These are phyloP conservation scores for Pipistrellus pygmaeus DNA, from an alignment of 2,797 vertebrate genomes.

Conservation along the genomic window DNA sequence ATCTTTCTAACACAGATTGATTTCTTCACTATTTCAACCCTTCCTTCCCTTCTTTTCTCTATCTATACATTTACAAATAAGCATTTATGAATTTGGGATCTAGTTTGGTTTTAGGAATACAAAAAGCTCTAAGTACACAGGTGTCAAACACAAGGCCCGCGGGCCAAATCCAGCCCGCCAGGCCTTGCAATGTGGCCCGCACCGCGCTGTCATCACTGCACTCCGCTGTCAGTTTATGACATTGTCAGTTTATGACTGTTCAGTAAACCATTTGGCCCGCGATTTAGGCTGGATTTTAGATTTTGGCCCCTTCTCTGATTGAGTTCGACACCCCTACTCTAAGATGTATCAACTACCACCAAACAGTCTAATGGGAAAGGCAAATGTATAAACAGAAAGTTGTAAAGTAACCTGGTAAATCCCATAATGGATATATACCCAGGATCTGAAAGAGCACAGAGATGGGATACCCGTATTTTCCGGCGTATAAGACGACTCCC, in stretches of 20 bases:
- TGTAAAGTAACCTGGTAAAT: neutral
- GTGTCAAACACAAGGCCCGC: no score
- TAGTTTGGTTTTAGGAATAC: neutral
- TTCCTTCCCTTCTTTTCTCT: neutral
- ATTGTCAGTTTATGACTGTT: no score
- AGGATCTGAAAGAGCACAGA: neutral
- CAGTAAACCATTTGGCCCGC: no score
- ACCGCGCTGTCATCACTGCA: no score
- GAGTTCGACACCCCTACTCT: no score
- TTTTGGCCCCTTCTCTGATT: no score
- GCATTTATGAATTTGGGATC: neutral
- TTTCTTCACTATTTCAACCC: constrained; percentile 4
- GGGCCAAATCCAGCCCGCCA: no score
- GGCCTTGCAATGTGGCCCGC: no score
- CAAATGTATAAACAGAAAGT: neutral
- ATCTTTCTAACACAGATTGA: neutral
- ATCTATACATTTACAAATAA: neutral
- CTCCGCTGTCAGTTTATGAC: no score
- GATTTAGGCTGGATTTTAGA: no score
- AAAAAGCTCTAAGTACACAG: neutral
- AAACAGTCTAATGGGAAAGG: neutral
- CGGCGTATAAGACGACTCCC: no score
- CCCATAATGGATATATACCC: neutral
- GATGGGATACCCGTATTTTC: no score
- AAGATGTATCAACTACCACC: neutral